Evolutionary conservation across 2,113 vertebrate genomes (phyloP).

Genomic region (Gnathonemus longibarbis): DNA sequence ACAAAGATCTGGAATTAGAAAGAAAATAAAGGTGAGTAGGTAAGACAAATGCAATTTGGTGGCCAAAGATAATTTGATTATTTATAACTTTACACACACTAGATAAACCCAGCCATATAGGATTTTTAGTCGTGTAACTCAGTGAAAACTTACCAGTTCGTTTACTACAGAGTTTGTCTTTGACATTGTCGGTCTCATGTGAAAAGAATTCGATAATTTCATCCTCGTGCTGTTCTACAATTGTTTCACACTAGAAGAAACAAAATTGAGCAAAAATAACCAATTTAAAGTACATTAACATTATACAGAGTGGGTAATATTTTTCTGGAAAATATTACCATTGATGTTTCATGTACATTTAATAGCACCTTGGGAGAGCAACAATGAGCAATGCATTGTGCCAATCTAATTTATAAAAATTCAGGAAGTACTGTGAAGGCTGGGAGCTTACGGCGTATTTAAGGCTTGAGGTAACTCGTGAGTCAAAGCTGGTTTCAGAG

Average conservation of each 20-base stretch:
- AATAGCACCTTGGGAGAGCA: background rate
- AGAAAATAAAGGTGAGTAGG: background rate
- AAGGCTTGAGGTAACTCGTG: conserved; percentile 71
- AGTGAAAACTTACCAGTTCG: conserved; percentile 69
- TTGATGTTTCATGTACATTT: background rate
- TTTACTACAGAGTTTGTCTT: conserved; percentile 92
- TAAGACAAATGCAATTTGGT: background rate
- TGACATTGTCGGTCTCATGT: conserved; percentile 80
- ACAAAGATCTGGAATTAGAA: conserved; percentile 15
- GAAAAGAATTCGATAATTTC: conserved; percentile 91
- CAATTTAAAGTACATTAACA: background rate
- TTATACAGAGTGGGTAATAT: background rate
- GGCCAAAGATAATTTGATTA: background rate
- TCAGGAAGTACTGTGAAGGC: background rate
- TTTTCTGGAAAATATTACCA: background rate
- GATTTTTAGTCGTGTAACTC: background rate
- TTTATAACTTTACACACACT: background rate
- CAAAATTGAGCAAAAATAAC: background rate
- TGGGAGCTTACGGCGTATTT: conserved; percentile 76
- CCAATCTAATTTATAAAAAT: background rate
- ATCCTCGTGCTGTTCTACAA: conserved; percentile 88
- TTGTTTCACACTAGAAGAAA: conserved; percentile 80
- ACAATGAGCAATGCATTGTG: background rate
- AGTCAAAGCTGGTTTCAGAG: conserved; percentile 70
- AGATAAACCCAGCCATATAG: background rate